Evolutionary conservation across 2,888 invertebrate genomes (phyloP).

Genomic region (Leptodirus hochenwartii): DNA sequence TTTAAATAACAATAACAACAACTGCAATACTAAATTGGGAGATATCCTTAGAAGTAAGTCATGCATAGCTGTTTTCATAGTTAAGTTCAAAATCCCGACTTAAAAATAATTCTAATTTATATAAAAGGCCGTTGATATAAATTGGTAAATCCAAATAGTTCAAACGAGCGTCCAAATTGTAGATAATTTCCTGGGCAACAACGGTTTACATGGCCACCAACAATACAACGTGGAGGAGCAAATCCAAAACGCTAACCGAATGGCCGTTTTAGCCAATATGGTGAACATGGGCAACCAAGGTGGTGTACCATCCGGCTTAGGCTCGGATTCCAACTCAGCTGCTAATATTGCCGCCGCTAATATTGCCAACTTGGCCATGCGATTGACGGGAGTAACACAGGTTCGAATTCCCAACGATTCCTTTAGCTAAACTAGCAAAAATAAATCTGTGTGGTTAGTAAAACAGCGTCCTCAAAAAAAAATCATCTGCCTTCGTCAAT

Average conservation of each 20-base stretch:
- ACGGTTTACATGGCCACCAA: conserved; percentile 39
- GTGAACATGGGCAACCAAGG: conserved; percentile 46
- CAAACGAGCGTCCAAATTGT: neutral
- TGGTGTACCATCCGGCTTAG: conserved; percentile 36
- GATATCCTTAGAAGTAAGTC: conserved; percentile 29
- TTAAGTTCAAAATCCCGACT: conserved; percentile 5
- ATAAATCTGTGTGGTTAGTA: too few species aligned
- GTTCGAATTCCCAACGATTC: too few species aligned
- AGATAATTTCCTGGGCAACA: conserved; percentile 24
- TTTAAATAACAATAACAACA: conserved; percentile 50
- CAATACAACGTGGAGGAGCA: conserved; percentile 43
- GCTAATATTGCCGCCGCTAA: conserved; percentile 60
- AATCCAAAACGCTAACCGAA: conserved; percentile 37
- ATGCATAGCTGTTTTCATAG: neutral
- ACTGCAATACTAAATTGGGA: conserved; percentile 38
- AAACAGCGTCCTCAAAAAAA: too few species aligned
- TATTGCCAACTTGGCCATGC: conserved; percentile 50
- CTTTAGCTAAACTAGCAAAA: too few species aligned
- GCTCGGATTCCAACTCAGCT: conserved; percentile 30
- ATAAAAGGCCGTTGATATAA: neutral
- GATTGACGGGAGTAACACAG: conserved; percentile 35
- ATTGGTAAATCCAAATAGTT: conserved; percentile 2
- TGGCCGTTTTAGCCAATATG: conserved; percentile 53
- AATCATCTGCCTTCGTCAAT: too few species aligned
- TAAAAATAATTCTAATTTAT: neutral